Evolutionary conservation across 2,888 invertebrate species (phyloP).

Genomic region (Dolichopus griseipennis): DNA sequence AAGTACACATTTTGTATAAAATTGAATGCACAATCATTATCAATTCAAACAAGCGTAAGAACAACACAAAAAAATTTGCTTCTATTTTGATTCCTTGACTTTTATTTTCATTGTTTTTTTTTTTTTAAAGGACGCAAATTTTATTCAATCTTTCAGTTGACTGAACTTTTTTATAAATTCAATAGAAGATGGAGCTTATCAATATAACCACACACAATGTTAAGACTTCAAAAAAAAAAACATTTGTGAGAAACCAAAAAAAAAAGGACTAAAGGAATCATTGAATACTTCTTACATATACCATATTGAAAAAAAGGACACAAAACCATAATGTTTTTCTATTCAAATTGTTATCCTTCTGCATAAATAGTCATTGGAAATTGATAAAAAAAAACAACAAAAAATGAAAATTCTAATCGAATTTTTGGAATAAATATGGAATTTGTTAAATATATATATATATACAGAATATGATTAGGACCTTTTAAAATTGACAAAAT

Average conservation of each 20-base stretch:
- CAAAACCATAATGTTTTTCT: not conserved
- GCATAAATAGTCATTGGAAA: not conserved
- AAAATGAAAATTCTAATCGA: no score
- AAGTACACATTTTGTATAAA: conserved; percentile 20
- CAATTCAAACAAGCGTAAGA: conserved; percentile 1
- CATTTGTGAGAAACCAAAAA: not conserved
- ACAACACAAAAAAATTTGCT: conserved; percentile 5
- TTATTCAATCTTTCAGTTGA: conserved; percentile 44
- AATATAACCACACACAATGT: conserved; percentile 20
- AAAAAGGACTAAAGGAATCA: not conserved
- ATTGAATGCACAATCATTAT: conserved; percentile 14
- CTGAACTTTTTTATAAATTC: conserved; percentile 24
- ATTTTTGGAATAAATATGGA: no score
- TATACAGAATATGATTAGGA: no score
- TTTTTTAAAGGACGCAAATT: conserved; percentile 33
- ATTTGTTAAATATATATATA: no score
- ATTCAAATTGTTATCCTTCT: conserved; percentile 4
- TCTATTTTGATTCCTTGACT: conserved; percentile 13
- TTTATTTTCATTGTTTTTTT: conserved; percentile 12
- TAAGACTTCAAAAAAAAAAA: not conserved
- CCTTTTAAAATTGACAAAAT: no score
- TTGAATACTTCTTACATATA: not conserved
- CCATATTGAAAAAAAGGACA: not conserved
- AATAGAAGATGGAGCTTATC: conserved; percentile 24
- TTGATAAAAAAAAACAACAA: not conserved